These are phyloP conservation scores for Sebastes iracundus DNA, from an alignment of 2,797 vertebrate species.

Conservation along the genomic window DNA sequence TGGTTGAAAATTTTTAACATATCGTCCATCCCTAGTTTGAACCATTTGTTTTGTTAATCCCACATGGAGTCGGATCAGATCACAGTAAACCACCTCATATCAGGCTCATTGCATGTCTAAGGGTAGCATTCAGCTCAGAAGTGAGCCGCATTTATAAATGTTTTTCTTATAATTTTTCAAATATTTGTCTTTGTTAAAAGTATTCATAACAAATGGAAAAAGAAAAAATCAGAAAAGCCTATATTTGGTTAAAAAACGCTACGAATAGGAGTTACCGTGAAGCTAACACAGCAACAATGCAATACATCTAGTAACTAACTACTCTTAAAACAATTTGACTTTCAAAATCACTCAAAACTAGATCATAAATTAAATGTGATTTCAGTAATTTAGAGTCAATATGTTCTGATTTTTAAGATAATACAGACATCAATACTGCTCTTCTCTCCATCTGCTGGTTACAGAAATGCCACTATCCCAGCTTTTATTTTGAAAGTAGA, in stretches of 20 bases:
- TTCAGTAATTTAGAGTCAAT: not conserved
- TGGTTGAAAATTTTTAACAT: fast-evolving
- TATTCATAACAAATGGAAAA: no score
- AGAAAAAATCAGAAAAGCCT: no score
- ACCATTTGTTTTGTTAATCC: not conserved
- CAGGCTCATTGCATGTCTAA: not conserved
- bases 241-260: not conserved
- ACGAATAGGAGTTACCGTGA: not conserved
- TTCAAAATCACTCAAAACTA: not conserved
- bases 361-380: not conserved
- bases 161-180: no score
- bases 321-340: not conserved
- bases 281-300: not conserved
- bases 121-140: no score
- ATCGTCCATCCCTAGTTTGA: not conserved
- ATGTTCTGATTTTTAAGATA: not conserved
- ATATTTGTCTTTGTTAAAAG: no score
- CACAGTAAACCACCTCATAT: not conserved
- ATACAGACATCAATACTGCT: not conserved
- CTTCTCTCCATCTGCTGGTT: no score
- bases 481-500: not conserved
- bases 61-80: not conserved
- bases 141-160: no score
- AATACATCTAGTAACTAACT: not conserved
- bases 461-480: not conserved